phyloP scores from a whole-genome alignment of 2,888 invertebrate species.

The Acrobasis suavella region DNA sequence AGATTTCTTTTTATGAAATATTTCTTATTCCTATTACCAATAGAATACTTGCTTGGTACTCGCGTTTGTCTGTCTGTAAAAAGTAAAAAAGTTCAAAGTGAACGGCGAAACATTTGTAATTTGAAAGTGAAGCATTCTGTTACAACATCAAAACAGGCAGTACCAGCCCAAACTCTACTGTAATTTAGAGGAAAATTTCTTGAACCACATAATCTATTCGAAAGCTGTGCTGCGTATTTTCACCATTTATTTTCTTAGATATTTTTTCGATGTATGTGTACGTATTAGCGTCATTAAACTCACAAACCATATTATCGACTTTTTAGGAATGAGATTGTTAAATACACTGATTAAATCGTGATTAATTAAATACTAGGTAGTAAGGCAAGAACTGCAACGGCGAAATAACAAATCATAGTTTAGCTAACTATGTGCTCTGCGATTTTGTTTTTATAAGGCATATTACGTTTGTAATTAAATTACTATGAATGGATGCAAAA shows the following conservation, averaged over 20 bases:
- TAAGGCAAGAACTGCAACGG: constrained; percentile 25
- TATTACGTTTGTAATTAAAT: background rate
- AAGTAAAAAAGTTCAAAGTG: constrained; percentile 37
- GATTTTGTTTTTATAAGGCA: constrained; percentile 22
- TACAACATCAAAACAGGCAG: constrained; percentile 34
- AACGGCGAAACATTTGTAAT: constrained; percentile 37
- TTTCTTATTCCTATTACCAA: background rate
- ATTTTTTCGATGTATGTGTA: background rate
- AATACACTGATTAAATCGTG: too few species aligned
- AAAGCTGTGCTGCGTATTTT: background rate
- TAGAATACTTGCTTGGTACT: background rate
- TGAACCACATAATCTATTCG: background rate
- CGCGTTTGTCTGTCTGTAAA: constrained; percentile 20
- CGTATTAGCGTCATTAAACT: background rate
- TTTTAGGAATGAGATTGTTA: background rate
- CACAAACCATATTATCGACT: background rate
- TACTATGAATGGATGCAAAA: background rate
- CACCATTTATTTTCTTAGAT: background rate
- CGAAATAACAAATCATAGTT: constrained; percentile 31
- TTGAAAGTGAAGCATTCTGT: constrained; percentile 44
- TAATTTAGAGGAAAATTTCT: background rate
- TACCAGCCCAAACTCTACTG: constrained; percentile 3
- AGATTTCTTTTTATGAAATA: background rate
- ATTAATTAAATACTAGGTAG: too few species aligned
- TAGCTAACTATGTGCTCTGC: constrained; percentile 31